Conservation (phyloP, 2,888 invertebrate species). For the Steromphala cineraria region DNA sequence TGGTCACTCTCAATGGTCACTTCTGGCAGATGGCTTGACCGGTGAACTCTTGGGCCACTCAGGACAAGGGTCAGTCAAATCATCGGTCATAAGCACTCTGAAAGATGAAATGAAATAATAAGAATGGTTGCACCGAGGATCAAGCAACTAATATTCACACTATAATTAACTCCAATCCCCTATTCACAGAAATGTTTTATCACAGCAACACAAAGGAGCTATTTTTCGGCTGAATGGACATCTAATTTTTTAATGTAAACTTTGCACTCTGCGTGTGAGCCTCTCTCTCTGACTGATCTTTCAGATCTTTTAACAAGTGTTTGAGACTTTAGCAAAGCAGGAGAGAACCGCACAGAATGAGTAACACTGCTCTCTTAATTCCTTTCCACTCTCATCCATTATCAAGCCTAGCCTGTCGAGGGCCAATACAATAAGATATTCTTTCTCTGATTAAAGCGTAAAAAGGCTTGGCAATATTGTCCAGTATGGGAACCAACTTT, state of each 20-base stretch:
- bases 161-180: too few relatives aligned
- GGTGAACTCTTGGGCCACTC: neutral
- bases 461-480: neutral
- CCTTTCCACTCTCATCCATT: neutral
- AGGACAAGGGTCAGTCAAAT: neutral
- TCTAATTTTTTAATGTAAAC: slow-evolving; percentile 1
- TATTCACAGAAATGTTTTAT: neutral
- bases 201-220: neutral
- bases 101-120: neutral
- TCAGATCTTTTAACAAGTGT: neutral
- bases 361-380: neutral
- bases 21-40: neutral
- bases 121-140: neutral
- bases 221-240: neutral
- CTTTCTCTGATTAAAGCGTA: neutral
- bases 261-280: neutral
- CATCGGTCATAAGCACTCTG: neutral
- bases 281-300: neutral
- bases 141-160: too few relatives aligned
- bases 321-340: neutral
- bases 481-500: neutral
- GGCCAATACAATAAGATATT: neutral
- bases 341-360: neutral
- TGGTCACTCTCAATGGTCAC: neutral
- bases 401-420: neutral